A percentile compares a stretch with the other conserved stretches of the same genome.
phyloP scores from a whole-genome alignment of 2,888 invertebrate species.

The Chamaedrilus cognettii region DNA sequence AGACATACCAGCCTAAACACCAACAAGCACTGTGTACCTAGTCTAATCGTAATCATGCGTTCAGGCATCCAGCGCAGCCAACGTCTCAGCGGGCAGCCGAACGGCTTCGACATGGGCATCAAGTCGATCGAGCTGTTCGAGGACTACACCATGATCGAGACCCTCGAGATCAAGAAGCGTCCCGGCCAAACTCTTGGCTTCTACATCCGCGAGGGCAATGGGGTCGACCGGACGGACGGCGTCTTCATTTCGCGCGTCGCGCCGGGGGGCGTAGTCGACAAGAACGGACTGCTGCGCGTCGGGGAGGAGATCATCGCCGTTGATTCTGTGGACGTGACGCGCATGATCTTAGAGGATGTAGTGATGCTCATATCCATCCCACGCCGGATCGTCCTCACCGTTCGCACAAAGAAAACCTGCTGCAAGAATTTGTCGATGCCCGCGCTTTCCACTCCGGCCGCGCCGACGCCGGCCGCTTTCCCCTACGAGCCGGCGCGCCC shows the following conservation, averaged over 20 bases:
- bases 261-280: slow-evolving; percentile 93
- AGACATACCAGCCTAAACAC: too few relatives aligned
- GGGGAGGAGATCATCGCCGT: slow-evolving; percentile 99
- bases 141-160: slow-evolving; percentile 44
- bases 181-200: slow-evolving; percentile 98
- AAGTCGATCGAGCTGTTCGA: slow-evolving; percentile 29
- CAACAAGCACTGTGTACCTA: too few relatives aligned
- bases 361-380: slow-evolving; percentile 99
- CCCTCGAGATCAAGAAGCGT: slow-evolving; percentile 96
- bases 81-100: too few relatives aligned
- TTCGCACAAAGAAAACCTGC: slow-evolving; percentile 60
- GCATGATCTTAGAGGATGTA: slow-evolving; percentile 98
- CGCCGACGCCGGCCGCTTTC: background rate
- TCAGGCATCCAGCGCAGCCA: too few relatives aligned
- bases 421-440: slow-evolving; percentile 51
- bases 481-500: background rate
- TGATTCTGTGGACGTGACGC: slow-evolving; percentile 95
- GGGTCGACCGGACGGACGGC: slow-evolving; percentile 88
- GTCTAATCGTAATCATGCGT: too few relatives aligned
- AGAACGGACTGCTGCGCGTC: slow-evolving; percentile 95
- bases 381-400: slow-evolving; percentile 88
- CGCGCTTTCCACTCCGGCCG: slow-evolving; percentile 50
- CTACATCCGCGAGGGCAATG: slow-evolving; percentile 97
- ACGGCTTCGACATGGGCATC: slow-evolving; percentile 29
- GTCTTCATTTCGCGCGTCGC: slow-evolving; percentile 98